Evolutionary conservation across 2,888 invertebrate species (phyloP).

Genomic region (Agonopterix alstromeriana): DNA sequence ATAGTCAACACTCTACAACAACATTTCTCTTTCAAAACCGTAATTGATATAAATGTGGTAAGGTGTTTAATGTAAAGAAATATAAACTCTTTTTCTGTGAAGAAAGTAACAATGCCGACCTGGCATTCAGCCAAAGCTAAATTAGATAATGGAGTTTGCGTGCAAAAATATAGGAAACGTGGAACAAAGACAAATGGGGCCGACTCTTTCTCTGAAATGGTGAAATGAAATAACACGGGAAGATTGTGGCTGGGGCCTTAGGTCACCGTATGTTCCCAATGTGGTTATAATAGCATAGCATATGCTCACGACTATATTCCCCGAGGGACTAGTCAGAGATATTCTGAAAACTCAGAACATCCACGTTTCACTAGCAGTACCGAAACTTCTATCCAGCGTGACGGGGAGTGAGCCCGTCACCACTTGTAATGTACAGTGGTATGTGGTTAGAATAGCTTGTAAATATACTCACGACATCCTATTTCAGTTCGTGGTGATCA

Average conservation of each 20-base stretch:
- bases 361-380: no score
- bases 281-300: no score
- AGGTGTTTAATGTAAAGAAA: conserved; percentile 64
- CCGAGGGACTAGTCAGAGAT: no score
- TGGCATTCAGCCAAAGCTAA: conserved; percentile 76
- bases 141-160: conserved; percentile 78
- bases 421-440: no score
- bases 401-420: no score
- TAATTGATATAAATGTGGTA: conserved; percentile 63
- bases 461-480: no score
- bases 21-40: conserved; percentile 9
- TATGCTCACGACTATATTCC: no score
- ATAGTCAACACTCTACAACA: not conserved
- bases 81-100: conserved; percentile 63
- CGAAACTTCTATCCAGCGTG: no score
- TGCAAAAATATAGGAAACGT: conserved; percentile 76
- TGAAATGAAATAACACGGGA: conserved; percentile 66
- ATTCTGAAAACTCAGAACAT: no score
- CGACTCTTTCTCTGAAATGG: conserved; percentile 63
- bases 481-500: no score
- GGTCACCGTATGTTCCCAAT: conserved; percentile 21
- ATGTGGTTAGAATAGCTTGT: not conserved
- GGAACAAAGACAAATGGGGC: conserved; percentile 76
- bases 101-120: conserved; percentile 68
- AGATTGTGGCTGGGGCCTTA: conserved; percentile 45